phyloP scores from a whole-genome alignment of 2,888 invertebrate species.

The Lysandra coridon region DNA sequence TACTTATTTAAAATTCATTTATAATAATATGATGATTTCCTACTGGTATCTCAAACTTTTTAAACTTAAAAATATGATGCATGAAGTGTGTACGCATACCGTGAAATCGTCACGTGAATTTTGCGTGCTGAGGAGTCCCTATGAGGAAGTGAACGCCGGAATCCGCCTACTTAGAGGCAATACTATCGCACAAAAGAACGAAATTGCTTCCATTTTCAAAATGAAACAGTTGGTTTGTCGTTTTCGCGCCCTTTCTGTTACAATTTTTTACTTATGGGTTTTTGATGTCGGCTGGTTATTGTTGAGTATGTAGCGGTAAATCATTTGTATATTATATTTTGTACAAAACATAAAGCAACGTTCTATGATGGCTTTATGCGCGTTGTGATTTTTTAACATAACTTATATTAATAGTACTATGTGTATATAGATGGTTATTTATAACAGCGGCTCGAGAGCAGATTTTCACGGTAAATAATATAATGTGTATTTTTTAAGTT shows the following conservation, averaged over 20 bases:
- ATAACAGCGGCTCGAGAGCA: background rate
- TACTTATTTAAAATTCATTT: no score
- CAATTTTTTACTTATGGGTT: conserved; percentile 51
- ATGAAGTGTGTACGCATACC: conserved; percentile 36
- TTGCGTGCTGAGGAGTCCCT: conserved; percentile 51
- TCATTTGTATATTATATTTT: conserved; percentile 9
- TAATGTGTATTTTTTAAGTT: no score
- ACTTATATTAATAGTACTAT: background rate
- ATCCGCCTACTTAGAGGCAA: conserved; percentile 67
- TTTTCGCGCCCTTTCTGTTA: conserved; percentile 62
- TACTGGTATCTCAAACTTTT: background rate
- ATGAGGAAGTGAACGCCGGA: conserved; percentile 57
- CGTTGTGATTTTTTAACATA: background rate
- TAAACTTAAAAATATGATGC: background rate
- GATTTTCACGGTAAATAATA: background rate
- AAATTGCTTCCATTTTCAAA: conserved; percentile 69
- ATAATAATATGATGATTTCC: background rate
- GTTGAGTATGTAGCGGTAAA: conserved; percentile 40
- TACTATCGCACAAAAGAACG: conserved; percentile 67
- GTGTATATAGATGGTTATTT: background rate
- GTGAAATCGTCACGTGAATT: conserved; percentile 43
- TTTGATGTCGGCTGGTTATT: conserved; percentile 60
- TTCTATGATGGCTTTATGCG: background rate
- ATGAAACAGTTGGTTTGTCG: conserved; percentile 71
- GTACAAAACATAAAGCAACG: conserved; percentile 13